phyloP scores from a whole-genome alignment of 1,140 invertebrate genomes.

The Diploscapter pachys region DNA sequence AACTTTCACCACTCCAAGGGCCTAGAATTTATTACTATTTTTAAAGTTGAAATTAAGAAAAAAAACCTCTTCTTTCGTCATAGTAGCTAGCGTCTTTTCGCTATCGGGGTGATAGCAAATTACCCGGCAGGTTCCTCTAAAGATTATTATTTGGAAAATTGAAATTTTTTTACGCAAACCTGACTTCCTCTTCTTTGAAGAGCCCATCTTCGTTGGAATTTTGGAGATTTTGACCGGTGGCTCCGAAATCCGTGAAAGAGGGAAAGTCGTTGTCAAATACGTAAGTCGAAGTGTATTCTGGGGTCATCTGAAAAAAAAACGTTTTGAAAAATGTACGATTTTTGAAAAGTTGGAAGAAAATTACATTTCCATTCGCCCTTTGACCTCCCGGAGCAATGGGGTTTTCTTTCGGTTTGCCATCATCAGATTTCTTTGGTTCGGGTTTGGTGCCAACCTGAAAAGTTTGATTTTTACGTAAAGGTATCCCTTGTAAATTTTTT shows the following conservation, averaged over 20 bases:
- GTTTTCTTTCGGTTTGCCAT: conserved; percentile 64
- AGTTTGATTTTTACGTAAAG: neutral
- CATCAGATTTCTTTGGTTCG: conserved; percentile 50
- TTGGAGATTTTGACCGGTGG: conserved; percentile 64
- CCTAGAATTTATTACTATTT: neutral
- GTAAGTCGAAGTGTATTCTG: conserved; percentile 80
- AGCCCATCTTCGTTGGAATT: conserved; percentile 52
- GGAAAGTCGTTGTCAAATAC: conserved; percentile 96
- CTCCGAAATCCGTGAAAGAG: conserved; percentile 72
- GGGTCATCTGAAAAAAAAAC: conserved; percentile 66
- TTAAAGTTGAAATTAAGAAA: conserved; percentile 2
- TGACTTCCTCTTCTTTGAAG: conserved; percentile 15
- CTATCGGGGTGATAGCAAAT: conserved; percentile 96
- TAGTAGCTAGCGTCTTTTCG: conserved; percentile 80
- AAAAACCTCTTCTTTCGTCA: conserved; percentile 75
- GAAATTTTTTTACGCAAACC: conserved; percentile 67
- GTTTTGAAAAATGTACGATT: no score
- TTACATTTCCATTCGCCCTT: conserved; percentile 69
- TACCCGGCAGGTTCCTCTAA: conserved; percentile 83
- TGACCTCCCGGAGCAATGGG: conserved; percentile 82
- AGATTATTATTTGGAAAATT: conserved; percentile 74
- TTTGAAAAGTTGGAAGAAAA: neutral
- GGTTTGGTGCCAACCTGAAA: no score
- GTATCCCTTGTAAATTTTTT: conserved; percentile 49
- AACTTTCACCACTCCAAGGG: conserved; percentile 71